Base-by-base conservation (phyloP, 2,888 invertebrate species). In the Scaptodrosophila latifasciaeformis region DNA sequence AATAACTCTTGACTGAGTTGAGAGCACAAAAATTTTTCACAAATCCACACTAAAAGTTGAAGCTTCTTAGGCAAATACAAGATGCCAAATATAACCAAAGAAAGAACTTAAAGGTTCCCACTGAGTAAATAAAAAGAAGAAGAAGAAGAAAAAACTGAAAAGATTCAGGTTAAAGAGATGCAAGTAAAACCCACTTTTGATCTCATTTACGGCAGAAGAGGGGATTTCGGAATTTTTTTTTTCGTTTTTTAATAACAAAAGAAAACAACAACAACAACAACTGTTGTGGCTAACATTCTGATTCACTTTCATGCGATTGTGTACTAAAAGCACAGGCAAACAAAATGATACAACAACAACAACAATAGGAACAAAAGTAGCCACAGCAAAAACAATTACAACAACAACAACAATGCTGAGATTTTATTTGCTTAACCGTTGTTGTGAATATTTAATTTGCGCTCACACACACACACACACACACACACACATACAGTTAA, bases 361-460 rank as follows among this genome's bases (percentile, higher is more conserved):
- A 47, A 50, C 9, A 37, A n/a, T 15, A 37, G n/a, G 10, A 21
- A 48, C 39, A 27, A 39, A 19, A 35, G 17, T 35, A 48, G 10
- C 34, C 35, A 47, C 35, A 27, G n/a, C n/a, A n/a, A n/a, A n/a
- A n/a, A n/a, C n/a, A n/a, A n/a, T n/a, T n/a, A n/a, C n/a, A n/a
- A n/a, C n/a, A n/a, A 27, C 29, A 29, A 67, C 54, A 58, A 56
- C 58, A 61, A 62, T 69, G 62, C 70, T 68, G 57, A 75, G 74
- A 71, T 77, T 77, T 75, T 74, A 71, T 77, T 74, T 75, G 69
- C 75, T 75, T 71, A 74, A 49, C 69, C 75, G 72, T 66, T 70
- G 66, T 70, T 78, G 72, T 75, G 76, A 78, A 75, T 76, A 70
- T 76, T 75, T 76, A 78, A 75, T 77, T 77, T 78, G 76, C 75